Base-by-base conservation (phyloP, 2,888 invertebrate genomes). In the Reticulitermes lucifugus region DNA sequence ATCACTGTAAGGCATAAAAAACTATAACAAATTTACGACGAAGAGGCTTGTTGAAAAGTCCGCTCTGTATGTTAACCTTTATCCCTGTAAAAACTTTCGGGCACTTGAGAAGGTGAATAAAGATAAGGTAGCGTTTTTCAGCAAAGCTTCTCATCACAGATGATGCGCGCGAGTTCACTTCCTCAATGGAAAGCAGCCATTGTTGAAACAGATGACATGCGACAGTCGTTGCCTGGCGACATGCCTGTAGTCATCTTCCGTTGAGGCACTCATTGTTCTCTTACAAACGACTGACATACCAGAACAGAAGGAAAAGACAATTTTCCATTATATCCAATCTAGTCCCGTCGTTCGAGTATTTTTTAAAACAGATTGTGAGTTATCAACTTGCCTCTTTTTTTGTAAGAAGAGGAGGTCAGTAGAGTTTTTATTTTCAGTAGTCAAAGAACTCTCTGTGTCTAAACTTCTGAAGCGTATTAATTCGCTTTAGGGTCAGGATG, bases 161-260 rank as follows among this genome's bases (percentile, higher is more conserved):
- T 73, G 41, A 77, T n/a, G 43, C 77, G 77, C 77, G 77, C 46
- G 43, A 77, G 43, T 77, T 21, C 77, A 46, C 77, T 41, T 46
- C 22, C 43, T 77, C 21, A 77, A 77, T 77, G 46, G 77, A 77
- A 46, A 77, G 43, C 77, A 77, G 77, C 46, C 77, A 77, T 77
- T 77, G 77, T 77, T n/a, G 77, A 51, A 77, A 81, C 81, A 81
- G 81, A 81, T 81, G 81, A 81, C 81, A 81, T 81, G 70, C 81
- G 81, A 81, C 81, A 70, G 65, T 51, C 46, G 60, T 35, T 79
- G 79, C 79, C 25, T 22, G 14, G 79, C 25, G 51, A 79, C 79
- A 46, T 46, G 77, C 77, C 25, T 29, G 79, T 51, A 51, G 51
- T 79, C 60, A 35, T 80, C 60, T 60, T 60, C 35, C 70, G 41